These are phyloP conservation scores for Upupa epops DNA, from an alignment of 2,113 vertebrate species.

Conservation along the genomic window DNA sequence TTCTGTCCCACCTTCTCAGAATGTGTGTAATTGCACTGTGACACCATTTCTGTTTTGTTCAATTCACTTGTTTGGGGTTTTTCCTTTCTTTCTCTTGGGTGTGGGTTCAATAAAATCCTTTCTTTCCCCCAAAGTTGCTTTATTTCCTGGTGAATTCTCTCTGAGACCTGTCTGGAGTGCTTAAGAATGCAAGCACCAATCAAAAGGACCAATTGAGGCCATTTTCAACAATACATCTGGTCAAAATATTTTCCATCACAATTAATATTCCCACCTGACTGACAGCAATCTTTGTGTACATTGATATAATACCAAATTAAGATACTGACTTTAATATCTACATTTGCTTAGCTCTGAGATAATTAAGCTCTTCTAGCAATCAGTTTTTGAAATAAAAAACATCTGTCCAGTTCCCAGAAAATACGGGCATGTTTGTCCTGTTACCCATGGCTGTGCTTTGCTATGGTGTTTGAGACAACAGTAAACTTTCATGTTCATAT, in stretches of 20 bases:
- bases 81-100: no score
- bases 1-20: no score
- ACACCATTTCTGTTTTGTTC: no score
- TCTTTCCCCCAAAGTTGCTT: no score
- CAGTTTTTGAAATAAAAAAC: background rate
- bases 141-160: no score
- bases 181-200: no score
- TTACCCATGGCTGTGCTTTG: background rate
- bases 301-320: background rate
- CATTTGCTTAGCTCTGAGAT: background rate
- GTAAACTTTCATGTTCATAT: background rate
- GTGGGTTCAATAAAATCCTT: no score
- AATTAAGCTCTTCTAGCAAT: background rate
- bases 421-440: background rate
- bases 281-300: background rate
- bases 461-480: background rate
- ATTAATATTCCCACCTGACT: background rate
- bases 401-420: background rate
- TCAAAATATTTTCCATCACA: background rate
- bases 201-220: no score
- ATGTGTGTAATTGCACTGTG: no score
- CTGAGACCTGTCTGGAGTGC: no score
- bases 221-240: no score
- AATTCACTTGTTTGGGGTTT: no score
- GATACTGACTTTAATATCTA: background rate